These are phyloP conservation scores for Alaudala cheleensis DNA, from an alignment of 2,113 vertebrate species.

Conservation along the genomic window DNA sequence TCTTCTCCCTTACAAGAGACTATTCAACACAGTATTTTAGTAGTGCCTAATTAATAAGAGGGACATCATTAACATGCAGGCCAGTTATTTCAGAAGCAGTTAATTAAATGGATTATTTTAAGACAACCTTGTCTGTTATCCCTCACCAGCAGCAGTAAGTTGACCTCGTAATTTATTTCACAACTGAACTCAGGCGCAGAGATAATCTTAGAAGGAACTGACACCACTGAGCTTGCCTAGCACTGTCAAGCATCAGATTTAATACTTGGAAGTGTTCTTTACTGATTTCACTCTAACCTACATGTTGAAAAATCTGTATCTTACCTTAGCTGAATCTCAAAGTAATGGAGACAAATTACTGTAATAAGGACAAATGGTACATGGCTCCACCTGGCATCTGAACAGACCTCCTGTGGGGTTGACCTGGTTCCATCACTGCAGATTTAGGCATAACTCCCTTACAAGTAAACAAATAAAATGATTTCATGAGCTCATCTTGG, in stretches of 20 bases:
- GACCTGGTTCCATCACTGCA: conserved; percentile 26
- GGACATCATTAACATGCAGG: not conserved
- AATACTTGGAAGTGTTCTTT: not conserved
- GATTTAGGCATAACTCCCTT: not conserved
- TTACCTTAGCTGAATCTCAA: not conserved
- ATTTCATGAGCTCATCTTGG: not conserved
- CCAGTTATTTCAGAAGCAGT: conserved; percentile 3
- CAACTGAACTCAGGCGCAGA: not conserved
- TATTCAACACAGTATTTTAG: not conserved
- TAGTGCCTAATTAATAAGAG: not conserved
- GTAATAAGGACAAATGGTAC: not conserved
- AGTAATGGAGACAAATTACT: not conserved
- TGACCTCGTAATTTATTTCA: not conserved
- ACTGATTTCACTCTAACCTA: not conserved
- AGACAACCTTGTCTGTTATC: not conserved
- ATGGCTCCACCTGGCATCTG: not conserved
- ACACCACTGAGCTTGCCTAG: not conserved
- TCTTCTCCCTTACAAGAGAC: not conserved
- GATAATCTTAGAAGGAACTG: not conserved
- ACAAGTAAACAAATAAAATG: not conserved
- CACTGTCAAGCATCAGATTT: not conserved
- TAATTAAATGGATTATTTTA: conserved; percentile 27
- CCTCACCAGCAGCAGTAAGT: not conserved
- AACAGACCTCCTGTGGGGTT: not conserved
- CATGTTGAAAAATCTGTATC: not conserved